A percentile compares a stretch with the other conserved stretches of the same genome.
Evolutionary conservation across 2,797 vertebrate genomes (phyloP).

Genomic region (Carduelis carduelis): DNA sequence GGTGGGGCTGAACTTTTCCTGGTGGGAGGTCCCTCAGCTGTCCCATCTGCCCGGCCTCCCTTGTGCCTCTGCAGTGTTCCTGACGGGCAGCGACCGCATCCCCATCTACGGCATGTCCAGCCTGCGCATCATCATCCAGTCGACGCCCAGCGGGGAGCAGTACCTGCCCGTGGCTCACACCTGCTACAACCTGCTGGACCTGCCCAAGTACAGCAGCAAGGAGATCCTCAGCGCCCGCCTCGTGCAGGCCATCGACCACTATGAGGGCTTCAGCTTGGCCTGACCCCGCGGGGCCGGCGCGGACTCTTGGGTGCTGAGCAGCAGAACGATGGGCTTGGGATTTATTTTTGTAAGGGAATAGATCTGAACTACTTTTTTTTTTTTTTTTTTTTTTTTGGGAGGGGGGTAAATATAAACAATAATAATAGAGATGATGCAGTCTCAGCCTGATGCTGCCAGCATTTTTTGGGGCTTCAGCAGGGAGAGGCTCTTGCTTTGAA

Average conservation of each 20-base stretch:
- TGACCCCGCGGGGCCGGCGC: conserved; percentile 29
- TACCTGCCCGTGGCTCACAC: conserved; percentile 96
- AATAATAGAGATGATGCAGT: background rate
- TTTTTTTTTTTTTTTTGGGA: no score
- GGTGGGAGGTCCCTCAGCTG: fast-evolving
- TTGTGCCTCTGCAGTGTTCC: conserved; percentile 82
- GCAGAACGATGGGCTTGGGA: background rate
- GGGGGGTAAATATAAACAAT: background rate
- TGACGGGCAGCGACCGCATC: conserved; percentile 95
- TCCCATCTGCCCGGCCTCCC: background rate
- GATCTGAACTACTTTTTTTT: background rate
- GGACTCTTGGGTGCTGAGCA: background rate
- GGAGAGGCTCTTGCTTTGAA: background rate
- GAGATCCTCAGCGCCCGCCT: conserved; percentile 85
- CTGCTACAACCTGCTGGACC: conserved; percentile 97
- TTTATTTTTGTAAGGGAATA: conserved; percentile 69
- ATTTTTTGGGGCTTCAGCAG: background rate
- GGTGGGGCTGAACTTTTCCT: background rate
- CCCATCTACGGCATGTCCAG: conserved; percentile 98
- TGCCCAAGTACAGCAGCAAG: conserved; percentile 96
- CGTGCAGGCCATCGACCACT: conserved; percentile 92
- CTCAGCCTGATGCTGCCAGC: background rate
- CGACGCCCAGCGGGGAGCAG: conserved; percentile 86
- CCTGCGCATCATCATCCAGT: conserved; percentile 91
- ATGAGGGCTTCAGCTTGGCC: conserved; percentile 95